These are phyloP conservation scores for Nyctibius grandis DNA, from an alignment of 2,797 vertebrate genomes.

Conservation along the genomic window DNA sequence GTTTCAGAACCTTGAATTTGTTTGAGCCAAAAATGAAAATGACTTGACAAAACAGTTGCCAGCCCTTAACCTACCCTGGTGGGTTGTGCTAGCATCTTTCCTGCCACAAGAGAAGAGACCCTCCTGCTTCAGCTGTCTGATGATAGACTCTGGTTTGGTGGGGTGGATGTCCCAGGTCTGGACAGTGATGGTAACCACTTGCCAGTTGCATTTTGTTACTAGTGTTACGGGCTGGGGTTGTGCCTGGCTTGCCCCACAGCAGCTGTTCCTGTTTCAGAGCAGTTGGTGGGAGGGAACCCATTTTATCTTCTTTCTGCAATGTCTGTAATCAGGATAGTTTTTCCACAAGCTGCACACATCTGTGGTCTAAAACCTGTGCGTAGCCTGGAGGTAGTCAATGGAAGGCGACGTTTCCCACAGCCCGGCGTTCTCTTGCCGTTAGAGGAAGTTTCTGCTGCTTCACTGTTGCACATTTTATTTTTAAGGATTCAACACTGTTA, in stretches of 20 bases:
- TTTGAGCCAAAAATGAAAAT: background rate
- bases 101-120: background rate
- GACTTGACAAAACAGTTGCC: background rate
- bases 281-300: background rate
- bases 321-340: background rate
- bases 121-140: background rate
- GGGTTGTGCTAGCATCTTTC: background rate
- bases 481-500: background rate
- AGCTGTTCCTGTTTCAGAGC: background rate
- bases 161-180: background rate
- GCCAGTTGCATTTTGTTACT: background rate
- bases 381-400: background rate
- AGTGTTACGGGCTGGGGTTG: background rate
- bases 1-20: background rate
- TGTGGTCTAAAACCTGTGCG: slow-evolving; percentile 1
- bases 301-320: background rate
- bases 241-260: background rate
- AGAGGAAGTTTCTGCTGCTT: background rate
- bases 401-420: background rate
- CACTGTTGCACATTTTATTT: background rate
- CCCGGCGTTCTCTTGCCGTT: fast-evolving
- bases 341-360: background rate
- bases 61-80: background rate
- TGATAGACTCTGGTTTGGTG: background rate
- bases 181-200: background rate